These are phyloP conservation scores for Dryobota labecula DNA, from an alignment of 2,888 invertebrate genomes.

Conservation along the genomic window DNA sequence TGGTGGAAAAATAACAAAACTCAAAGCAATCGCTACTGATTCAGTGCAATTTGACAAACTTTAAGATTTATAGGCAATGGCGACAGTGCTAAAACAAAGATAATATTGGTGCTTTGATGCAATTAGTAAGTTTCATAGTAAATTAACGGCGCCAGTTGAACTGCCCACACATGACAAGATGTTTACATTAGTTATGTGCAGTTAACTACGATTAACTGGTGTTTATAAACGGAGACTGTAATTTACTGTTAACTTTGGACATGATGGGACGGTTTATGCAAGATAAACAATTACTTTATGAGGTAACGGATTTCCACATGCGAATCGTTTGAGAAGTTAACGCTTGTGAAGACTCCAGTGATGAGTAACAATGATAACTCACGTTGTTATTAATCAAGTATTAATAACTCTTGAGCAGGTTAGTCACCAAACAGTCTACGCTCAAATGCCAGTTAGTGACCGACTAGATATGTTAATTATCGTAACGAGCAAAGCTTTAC, in stretches of 20 bases:
- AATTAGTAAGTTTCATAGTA: constrained; percentile 74
- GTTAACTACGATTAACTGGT: constrained; percentile 73
- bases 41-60: constrained; percentile 64
- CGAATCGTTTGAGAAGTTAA: constrained; percentile 26
- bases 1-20: constrained; percentile 78
- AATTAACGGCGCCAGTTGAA: constrained; percentile 72
- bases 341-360: constrained; percentile 26
- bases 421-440: constrained; percentile 66
- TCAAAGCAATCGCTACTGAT: constrained; percentile 66
- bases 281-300: constrained; percentile 56
- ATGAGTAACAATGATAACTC: constrained; percentile 41
- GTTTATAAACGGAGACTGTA: constrained; percentile 64
- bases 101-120: constrained; percentile 59
- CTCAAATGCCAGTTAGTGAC: constrained; percentile 71
- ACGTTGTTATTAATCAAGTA: constrained; percentile 50
- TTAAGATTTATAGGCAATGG: constrained; percentile 71
- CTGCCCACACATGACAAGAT: constrained; percentile 68
- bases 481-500: constrained; percentile 66
- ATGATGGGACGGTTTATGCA: constrained; percentile 53
- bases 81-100: constrained; percentile 56
- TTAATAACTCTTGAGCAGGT: constrained; percentile 56
- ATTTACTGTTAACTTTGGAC: constrained; percentile 58
- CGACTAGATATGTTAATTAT: constrained; percentile 74
- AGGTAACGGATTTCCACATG: constrained; percentile 49
- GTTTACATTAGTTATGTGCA: constrained; percentile 70